phyloP scores from a whole-genome alignment of 2,113 vertebrate genomes.

The Poeciliopsis turrubarensis region DNA sequence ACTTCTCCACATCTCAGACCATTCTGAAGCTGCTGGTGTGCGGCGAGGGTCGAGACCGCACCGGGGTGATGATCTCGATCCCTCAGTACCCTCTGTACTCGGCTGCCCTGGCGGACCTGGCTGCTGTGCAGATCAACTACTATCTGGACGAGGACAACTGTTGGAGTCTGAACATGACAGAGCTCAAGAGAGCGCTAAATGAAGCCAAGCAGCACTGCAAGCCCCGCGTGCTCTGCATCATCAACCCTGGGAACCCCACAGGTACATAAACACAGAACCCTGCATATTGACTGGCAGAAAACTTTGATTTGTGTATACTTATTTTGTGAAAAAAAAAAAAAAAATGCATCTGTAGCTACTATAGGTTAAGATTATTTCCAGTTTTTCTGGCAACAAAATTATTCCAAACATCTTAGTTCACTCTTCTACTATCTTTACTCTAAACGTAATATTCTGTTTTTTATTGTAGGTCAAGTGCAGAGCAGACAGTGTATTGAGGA shows the following conservation, averaged over 20 bases:
- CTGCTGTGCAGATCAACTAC: constrained; percentile 85
- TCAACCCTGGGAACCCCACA: constrained; percentile 94
- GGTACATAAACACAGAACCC: constrained; percentile 69
- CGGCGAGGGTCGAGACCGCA: constrained; percentile 79
- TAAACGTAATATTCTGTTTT: not conserved
- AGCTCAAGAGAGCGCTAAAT: constrained; percentile 80
- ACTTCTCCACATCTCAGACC: constrained; percentile 68
- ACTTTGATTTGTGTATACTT: too few species aligned
- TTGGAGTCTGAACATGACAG: constrained; percentile 85
- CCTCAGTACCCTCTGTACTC: constrained; percentile 96
- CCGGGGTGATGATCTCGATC: constrained; percentile 90
- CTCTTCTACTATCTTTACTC: not conserved
- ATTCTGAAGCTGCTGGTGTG: constrained; percentile 88
- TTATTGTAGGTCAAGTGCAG: constrained; percentile 83
- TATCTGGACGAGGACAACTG: constrained; percentile 87
- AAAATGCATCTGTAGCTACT: too few species aligned
- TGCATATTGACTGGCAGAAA: not conserved
- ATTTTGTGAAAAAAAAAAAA: too few species aligned
- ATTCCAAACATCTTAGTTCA: not conserved
- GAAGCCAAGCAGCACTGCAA: constrained; percentile 81
- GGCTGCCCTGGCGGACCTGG: constrained; percentile 84
- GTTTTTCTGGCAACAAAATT: too few species aligned
- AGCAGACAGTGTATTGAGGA: constrained; percentile 83
- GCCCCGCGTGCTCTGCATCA: constrained; percentile 88
- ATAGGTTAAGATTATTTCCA: too few species aligned